Base-by-base conservation (phyloP, 2,113 vertebrate genomes). In the Phalacrocorax brasilianus region DNA sequence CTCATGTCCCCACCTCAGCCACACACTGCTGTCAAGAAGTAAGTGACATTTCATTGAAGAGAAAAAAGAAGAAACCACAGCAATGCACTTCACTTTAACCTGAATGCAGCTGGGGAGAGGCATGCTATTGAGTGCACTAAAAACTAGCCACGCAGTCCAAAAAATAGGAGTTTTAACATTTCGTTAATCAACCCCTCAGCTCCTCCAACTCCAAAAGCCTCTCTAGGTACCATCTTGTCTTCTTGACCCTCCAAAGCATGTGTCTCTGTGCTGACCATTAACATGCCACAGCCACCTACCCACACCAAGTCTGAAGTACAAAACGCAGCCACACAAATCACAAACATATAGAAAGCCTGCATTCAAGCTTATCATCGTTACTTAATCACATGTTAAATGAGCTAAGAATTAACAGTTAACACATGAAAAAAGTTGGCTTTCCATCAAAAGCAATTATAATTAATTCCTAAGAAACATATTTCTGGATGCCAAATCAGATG, bases 391-490 rank as follows among this genome's bases (percentile, higher is more conserved):
- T 94, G 94, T 85, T 95, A 97, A 97, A 96, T 24, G 44, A 97
- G 93, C 55, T 97, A 96, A 91, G 85, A 96, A 95, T 96, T 94
- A 98, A 93, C 87, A 96, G 95, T 95, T 95, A 97, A 95, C 94
- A 95, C 94, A 96, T 93, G 95, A 97, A 96, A 97, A 95, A 88
- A 97, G n/a, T 94, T 93, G 94, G 96, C 97, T 97, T 97, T 97
- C 95, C 96, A 95, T 98, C 97, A 97, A 97, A 97, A 97, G 95
- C 95, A 97, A 97, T 98, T 97, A 98, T 97, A 98, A 98, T 98
- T 98, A 97, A 98, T 97, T 97, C 94, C 96, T 91, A 91, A 95
- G 95, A 97, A 97, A 98, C 2, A 16, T 93, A 91, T 96, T 97
- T 76, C 65, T 96, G 95, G 96, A 96, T 96, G 85, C 81, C 97